These are phyloP conservation scores for Coracias cyanogaster DNA, from an alignment of 2,797 vertebrate species.

Conservation along the genomic window DNA sequence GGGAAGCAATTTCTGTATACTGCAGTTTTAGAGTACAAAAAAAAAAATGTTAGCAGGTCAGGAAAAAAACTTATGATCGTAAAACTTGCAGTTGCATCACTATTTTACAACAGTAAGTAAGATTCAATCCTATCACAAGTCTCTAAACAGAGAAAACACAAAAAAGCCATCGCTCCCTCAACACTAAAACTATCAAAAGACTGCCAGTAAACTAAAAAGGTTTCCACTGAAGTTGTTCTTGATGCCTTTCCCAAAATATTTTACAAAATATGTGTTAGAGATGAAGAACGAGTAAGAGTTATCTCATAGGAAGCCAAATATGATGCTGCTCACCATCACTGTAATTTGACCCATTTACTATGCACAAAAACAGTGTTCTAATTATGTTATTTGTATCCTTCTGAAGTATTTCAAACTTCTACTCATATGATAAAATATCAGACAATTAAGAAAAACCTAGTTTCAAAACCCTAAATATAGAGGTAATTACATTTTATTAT, in stretches of 20 bases:
- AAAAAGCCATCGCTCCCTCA: accelerated
- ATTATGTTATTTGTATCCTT: neutral
- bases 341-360: neutral
- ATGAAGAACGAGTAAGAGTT: neutral
- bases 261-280: neutral
- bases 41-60: neutral
- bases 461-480: neutral
- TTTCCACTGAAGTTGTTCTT: neutral
- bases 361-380: neutral
- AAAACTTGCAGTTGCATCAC: neutral
- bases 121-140: neutral
- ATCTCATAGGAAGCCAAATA: neutral
- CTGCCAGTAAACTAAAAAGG: neutral
- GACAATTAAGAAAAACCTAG: neutral
- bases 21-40: neutral
- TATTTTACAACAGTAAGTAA: neutral
- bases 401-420: neutral
- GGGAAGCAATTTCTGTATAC: neutral
- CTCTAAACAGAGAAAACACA: neutral
- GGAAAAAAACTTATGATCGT: accelerated
- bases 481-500: neutral
- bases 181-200: neutral
- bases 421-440: neutral
- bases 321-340: neutral
- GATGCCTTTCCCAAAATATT: neutral